Conservation (phyloP, 2,888 invertebrate species). For the Rhodophaea formosa region DNA sequence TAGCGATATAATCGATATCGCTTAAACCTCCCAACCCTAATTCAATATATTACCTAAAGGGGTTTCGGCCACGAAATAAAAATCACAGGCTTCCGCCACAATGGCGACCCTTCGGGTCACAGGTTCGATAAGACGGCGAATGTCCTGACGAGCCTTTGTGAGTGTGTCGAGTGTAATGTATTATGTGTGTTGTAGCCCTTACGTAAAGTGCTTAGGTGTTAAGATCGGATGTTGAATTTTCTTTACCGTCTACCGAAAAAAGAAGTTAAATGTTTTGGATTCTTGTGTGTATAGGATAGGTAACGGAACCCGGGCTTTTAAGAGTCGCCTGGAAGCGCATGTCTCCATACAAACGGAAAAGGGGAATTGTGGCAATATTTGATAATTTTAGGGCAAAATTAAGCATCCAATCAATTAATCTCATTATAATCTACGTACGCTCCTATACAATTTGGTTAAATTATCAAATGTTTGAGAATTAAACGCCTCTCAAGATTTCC, state of each 20-base stretch:
- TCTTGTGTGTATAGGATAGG: no score
- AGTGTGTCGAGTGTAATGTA: constrained; percentile 1
- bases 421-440: no score
- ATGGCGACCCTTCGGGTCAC: constrained; percentile 10
- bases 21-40: neutral
- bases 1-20: neutral
- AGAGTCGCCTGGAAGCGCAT: no score
- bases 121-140: constrained; percentile 9
- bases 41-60: constrained; percentile 10
- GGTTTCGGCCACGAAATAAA: constrained; percentile 8
- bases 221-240: neutral
- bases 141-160: constrained; percentile 5
- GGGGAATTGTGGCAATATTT: no score
- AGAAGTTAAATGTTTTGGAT: no score
- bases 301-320: no score
- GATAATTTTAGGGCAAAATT: no score
- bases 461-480: no score
- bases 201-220: neutral
- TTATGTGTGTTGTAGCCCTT: neutral
- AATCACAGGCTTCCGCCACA: constrained; percentile 11
- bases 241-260: neutral
- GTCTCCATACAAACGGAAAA: no score
- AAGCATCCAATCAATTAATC: no score
- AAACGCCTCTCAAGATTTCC: no score
- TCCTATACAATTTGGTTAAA: no score